These are phyloP conservation scores for Loxodonta africana DNA, from an alignment of 2,113 vertebrate species.

Conservation along the genomic window DNA sequence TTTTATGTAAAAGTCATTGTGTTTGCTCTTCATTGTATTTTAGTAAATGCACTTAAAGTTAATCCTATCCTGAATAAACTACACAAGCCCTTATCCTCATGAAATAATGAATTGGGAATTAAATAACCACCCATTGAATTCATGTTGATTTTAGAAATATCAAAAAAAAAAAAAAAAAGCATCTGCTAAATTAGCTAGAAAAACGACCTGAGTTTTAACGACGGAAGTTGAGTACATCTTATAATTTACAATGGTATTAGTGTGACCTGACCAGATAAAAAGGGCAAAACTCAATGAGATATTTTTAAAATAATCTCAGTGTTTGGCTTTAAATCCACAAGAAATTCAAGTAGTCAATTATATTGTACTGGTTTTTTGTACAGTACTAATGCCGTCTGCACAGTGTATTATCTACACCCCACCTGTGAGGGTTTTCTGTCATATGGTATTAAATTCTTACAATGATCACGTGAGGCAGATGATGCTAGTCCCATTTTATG, in stretches of 20 bases:
- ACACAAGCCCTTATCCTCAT: not conserved
- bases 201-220: not conserved
- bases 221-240: not conserved
- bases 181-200: not conserved
- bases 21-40: not conserved
- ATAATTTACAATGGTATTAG: not conserved
- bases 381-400: no score
- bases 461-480: no score
- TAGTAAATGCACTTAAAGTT: not conserved
- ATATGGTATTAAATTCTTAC: not conserved
- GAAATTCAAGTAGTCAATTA: not conserved
- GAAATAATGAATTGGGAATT: not conserved
- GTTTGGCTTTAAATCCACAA: not conserved
- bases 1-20: not conserved
- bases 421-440: not conserved
- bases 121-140: not conserved
- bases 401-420: no score
- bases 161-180: not conserved
- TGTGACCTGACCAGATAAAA: not conserved
- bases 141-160: not conserved
- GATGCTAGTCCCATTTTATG: not conserved
- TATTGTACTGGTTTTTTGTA: not conserved
- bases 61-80: not conserved
- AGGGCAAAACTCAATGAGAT: not conserved
- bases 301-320: not conserved